Percentiles rank a stretch among this genome's conserved stretches.
Evolutionary conservation across 2,797 vertebrate genomes (phyloP).

Genomic region (Aulostomus chinensis): DNA sequence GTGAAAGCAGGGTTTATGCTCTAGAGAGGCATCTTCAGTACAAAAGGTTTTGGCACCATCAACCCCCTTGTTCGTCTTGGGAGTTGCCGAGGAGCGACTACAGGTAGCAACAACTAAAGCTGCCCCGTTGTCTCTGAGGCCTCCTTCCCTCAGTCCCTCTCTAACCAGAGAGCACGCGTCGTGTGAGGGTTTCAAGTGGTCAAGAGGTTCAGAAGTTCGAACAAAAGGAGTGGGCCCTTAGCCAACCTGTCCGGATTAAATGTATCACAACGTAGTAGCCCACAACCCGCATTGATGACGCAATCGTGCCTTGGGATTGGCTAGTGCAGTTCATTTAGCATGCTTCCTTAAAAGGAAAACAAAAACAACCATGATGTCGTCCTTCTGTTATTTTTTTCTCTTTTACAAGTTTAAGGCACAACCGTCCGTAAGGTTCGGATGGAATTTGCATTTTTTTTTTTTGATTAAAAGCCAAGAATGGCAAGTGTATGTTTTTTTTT

Average conservation of each 20-base stretch:
- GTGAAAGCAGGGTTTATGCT: constrained; percentile 60
- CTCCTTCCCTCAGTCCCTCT: constrained; percentile 25
- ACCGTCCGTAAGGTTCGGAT: too few species aligned
- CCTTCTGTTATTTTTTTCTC: too few species aligned
- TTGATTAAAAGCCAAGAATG: neutral
- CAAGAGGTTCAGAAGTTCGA: constrained; percentile 59
- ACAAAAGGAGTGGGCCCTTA: constrained; percentile 56
- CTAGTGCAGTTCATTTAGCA: constrained; percentile 61
- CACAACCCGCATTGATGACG: constrained; percentile 39
- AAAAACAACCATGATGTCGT: too few species aligned
- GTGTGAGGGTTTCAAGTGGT: constrained; percentile 56
- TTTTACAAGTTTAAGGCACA: too few species aligned
- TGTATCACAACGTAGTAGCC: constrained; percentile 69
- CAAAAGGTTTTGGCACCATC: constrained; percentile 31
- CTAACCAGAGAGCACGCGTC: constrained; percentile 52
- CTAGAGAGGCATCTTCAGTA: constrained; percentile 56
- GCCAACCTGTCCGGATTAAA: constrained; percentile 67
- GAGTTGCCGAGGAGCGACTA: constrained; percentile 4
- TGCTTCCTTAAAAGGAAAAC: constrained; percentile 56
- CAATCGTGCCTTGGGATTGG: constrained; percentile 60
- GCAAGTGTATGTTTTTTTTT: constrained; percentile 3
- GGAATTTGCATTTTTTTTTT: too few species aligned
- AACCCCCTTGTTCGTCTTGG: constrained; percentile 33
- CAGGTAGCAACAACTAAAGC: constrained; percentile 49
- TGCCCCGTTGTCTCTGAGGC: constrained; percentile 50